These are phyloP conservation scores for Oxyura jamaicensis DNA, from an alignment of 2,113 vertebrate genomes.

Conservation along the genomic window DNA sequence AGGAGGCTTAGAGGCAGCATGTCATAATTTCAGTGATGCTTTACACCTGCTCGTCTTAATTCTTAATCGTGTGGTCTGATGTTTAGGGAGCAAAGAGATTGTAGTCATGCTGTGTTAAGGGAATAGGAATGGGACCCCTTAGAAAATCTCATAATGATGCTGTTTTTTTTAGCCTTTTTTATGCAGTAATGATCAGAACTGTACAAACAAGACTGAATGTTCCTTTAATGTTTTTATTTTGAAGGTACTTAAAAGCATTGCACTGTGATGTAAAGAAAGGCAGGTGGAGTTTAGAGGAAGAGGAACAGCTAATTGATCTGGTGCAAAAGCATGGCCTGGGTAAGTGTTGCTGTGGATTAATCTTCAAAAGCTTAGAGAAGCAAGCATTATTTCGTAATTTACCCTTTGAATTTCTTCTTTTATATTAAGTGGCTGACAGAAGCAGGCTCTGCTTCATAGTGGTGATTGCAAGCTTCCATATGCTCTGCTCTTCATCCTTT, in stretches of 20 bases:
- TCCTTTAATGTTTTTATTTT: neutral
- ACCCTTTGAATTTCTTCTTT: neutral
- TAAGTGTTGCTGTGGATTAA: conserved; percentile 45
- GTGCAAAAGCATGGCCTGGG: conserved; percentile 88
- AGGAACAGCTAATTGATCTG: conserved; percentile 75
- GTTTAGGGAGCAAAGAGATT: neutral
- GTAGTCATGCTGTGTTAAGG: neutral
- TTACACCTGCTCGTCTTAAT: neutral
- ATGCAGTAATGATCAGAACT: neutral
- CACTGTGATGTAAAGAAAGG: conserved; percentile 83
- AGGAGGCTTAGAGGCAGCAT: neutral
- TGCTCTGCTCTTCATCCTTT: neutral
- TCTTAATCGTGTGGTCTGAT: neutral
- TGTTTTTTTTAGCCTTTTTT: neutral
- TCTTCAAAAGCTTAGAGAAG: neutral
- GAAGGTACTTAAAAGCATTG: conserved; percentile 87
- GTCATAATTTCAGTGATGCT: neutral
- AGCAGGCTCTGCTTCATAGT: neutral
- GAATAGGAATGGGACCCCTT: neutral
- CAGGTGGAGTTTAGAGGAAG: conserved; percentile 82
- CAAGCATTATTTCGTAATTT: neutral
- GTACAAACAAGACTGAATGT: neutral
- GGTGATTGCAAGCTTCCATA: neutral
- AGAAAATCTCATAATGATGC: neutral
- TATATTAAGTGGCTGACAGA: neutral